phyloP scores from a whole-genome alignment of 1,140 invertebrate species.

The Catajapyx aquilonaris region DNA sequence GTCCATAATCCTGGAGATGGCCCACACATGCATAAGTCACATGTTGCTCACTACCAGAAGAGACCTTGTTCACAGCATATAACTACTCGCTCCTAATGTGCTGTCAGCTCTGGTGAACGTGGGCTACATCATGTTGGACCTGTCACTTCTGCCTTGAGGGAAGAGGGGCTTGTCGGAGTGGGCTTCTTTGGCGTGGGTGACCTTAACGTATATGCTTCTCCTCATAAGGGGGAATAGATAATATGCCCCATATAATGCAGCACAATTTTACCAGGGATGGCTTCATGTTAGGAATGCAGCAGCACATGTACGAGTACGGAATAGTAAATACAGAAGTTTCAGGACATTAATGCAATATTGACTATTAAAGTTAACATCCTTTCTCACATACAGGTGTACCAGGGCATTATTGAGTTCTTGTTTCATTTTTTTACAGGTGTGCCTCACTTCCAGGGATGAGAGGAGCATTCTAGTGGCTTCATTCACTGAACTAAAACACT shows the following conservation, averaged over 20 bases:
- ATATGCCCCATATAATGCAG: not conserved
- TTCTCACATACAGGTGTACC: not conserved
- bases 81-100: too few relatives aligned
- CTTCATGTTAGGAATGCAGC: not conserved
- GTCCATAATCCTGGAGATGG: too few relatives aligned
- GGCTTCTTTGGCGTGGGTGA: too few relatives aligned
- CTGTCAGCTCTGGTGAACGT: too few relatives aligned
- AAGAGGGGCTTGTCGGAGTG: too few relatives aligned
- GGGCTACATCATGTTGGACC: too few relatives aligned
- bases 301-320: not conserved
- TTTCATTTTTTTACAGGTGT: slow-evolving; percentile 39
- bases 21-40: too few relatives aligned
- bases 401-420: not conserved
- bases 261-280: not conserved
- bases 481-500: slow-evolving; percentile 84
- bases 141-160: too few relatives aligned
- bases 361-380: slow-evolving; percentile 1
- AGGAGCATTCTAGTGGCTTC: slow-evolving; percentile 87
- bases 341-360: slow-evolving; percentile 2
- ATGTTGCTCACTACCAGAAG: too few relatives aligned
- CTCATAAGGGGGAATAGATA: too few relatives aligned
- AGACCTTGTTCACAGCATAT: too few relatives aligned
- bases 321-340: slow-evolving; percentile 3
- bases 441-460: slow-evolving; percentile 85
- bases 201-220: too few relatives aligned